These are phyloP conservation scores for Callitettix versicolor DNA, from an alignment of 1,140 invertebrate genomes.

Conservation along the genomic window DNA sequence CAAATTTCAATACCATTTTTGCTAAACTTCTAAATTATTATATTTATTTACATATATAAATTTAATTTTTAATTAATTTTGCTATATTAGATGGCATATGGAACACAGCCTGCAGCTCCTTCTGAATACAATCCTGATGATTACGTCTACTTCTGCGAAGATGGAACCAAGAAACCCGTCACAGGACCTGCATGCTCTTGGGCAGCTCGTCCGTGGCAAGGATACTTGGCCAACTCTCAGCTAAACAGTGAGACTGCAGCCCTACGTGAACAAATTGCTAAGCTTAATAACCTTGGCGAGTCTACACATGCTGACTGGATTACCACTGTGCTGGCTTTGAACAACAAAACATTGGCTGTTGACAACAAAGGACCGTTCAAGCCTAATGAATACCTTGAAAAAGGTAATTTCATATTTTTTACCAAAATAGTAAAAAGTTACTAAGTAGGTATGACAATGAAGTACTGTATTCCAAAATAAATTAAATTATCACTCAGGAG, in stretches of 20 bases:
- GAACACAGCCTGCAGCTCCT: constrained; percentile 14
- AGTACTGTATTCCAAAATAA: too few relatives aligned
- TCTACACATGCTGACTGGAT: constrained; percentile 41
- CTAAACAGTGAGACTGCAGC: constrained; percentile 6
- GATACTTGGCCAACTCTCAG: constrained; percentile 32
- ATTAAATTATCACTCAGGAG: too few relatives aligned
- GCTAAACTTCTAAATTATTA: too few relatives aligned
- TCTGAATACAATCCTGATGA: constrained; percentile 41
- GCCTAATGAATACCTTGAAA: constrained; percentile 50
- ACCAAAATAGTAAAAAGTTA: too few relatives aligned
- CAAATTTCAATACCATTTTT: too few relatives aligned
- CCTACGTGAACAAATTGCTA: constrained; percentile 30
- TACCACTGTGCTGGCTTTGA: constrained; percentile 41
- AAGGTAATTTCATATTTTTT: constrained; percentile 28
- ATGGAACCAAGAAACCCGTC: constrained; percentile 58
- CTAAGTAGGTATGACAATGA: too few relatives aligned
- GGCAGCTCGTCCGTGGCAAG: constrained; percentile 71
- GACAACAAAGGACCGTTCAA: constrained; percentile 48
- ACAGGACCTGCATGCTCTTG: constrained; percentile 59
- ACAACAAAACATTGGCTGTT: constrained; percentile 42
- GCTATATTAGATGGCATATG: constrained; percentile 22
- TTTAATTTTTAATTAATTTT: too few relatives aligned
- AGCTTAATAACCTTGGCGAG: constrained; percentile 37
- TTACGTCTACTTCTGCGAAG: constrained; percentile 67
- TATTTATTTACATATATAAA: too few relatives aligned